Conservation (phyloP, 2,797 vertebrate genomes). For the Onychomys leucogaster region DNA sequence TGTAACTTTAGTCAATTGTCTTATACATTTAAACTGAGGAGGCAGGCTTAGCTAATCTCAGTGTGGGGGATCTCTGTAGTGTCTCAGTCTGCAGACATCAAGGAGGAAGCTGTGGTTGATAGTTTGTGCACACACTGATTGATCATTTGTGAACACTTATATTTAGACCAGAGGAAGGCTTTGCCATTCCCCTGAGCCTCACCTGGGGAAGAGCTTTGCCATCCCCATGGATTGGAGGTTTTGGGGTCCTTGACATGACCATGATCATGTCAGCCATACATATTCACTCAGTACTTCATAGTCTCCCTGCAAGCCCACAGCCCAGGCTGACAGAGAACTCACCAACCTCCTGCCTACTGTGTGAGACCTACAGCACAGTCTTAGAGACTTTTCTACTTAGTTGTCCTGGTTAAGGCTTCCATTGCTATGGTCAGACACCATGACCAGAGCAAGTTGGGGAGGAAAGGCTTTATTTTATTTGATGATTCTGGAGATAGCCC, state of each 20-base stretch:
- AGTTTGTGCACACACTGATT: neutral
- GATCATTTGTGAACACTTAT: neutral
- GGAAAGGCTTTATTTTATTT: neutral
- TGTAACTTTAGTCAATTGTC: neutral
- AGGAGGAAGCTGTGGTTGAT: too few species aligned
- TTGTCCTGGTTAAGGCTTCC: neutral
- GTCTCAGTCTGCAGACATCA: neutral
- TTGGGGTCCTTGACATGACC: neutral
- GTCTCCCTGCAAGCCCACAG: neutral
- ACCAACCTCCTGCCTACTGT: neutral
- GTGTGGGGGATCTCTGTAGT: neutral
- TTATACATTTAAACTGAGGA: neutral
- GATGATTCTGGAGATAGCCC: neutral
- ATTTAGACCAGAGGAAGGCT: neutral
- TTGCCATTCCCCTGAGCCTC: neutral
- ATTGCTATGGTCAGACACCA: neutral
- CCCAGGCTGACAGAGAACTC: neutral
- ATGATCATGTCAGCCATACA: too few species aligned
- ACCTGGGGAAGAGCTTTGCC: neutral
- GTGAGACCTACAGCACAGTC: neutral
- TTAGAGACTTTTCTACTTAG: constrained; percentile 10
- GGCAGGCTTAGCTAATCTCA: neutral
- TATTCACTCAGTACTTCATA: neutral
- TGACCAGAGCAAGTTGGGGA: neutral
- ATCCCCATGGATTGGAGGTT: neutral